A percentile compares a stretch with the other conserved stretches of the same genome.
phyloP scores from a whole-genome alignment of 2,888 invertebrate species.

The Cataglyphis livida region DNA sequence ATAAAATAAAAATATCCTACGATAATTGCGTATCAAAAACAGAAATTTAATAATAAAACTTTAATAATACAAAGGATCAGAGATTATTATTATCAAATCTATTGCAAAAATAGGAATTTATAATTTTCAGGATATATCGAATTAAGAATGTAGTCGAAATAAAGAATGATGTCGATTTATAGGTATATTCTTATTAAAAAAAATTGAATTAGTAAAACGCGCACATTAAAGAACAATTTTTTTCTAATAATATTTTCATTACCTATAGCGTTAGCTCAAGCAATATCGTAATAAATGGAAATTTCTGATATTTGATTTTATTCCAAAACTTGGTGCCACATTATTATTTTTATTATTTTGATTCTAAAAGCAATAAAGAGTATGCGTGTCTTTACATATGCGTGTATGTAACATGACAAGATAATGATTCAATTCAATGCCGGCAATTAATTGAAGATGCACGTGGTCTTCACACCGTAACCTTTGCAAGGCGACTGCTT shows the following conservation, averaged over 20 bases:
- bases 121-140: neutral
- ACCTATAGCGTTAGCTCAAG: neutral
- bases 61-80: constrained; percentile 19
- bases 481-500: constrained; percentile 64
- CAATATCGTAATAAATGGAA: neutral
- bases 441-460: constrained; percentile 61
- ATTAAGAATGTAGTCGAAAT: neutral
- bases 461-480: constrained; percentile 61
- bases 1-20: constrained; percentile 7
- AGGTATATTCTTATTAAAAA: neutral
- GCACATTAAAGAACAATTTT: neutral
- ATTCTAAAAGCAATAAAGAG: neutral
- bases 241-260: neutral
- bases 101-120: constrained; percentile 22
- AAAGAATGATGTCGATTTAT: neutral
- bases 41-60: constrained; percentile 30
- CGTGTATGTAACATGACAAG: constrained; percentile 11
- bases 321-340: neutral
- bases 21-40: constrained; percentile 9
- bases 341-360: constrained; percentile 23
- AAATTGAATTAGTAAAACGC: neutral
- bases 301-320: neutral
- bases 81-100: constrained; percentile 27
- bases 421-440: constrained; percentile 54
- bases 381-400: constrained; percentile 3